Base-by-base conservation (phyloP, 2,113 vertebrate genomes). In the Sclerurus mexicanus region DNA sequence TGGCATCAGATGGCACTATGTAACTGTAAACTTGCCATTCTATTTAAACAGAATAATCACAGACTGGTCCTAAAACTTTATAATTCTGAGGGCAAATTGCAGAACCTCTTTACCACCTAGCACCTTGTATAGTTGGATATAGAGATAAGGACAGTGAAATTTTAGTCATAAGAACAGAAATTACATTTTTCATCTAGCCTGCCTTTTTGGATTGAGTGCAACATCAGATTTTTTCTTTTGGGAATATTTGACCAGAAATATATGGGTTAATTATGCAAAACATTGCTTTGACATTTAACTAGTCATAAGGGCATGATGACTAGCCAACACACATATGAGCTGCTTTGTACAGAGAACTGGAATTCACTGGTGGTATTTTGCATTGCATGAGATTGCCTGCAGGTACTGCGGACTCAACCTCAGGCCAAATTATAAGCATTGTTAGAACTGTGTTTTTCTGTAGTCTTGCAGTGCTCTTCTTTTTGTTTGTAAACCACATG, bases 401-500 rank as follows among this genome's bases (percentile, higher is more conserved):
- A 95, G 94, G 94, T 88, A 91, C 4, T 42, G 42, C 14, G 30
- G 7, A 50, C 52, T 42, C 72, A 60, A 93, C 64, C 79, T 63
- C 66, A 50, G 94, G 75, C 89, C 91, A 89, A 52, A 71, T 31
- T 64, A 66, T 16, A 53, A 89, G 22, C 50, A 40, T 50, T 85
- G 42, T 22, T 76, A 87, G 37, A 62, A 33, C n/a, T 59, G 16
- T 88, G 82, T 67, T 95, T 92, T 89, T 53, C 50, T 37, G 59
- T 42, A 39, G 37, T 71, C 59, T 91, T 76, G 66, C 40, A 84
- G 55, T 42, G 67, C 53, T 84, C 35, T 33, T 69, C 88, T 89
- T 95, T 77, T 59, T 90, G 85, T 91, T 91, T 95, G 85, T 76
- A 89, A 94, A 69, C 52, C 52, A n/a, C 83, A 74, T 58, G 56